Evolutionary conservation across 2,113 vertebrate genomes (phyloP).

Genomic region (Oreochromis spilurus): DNA sequence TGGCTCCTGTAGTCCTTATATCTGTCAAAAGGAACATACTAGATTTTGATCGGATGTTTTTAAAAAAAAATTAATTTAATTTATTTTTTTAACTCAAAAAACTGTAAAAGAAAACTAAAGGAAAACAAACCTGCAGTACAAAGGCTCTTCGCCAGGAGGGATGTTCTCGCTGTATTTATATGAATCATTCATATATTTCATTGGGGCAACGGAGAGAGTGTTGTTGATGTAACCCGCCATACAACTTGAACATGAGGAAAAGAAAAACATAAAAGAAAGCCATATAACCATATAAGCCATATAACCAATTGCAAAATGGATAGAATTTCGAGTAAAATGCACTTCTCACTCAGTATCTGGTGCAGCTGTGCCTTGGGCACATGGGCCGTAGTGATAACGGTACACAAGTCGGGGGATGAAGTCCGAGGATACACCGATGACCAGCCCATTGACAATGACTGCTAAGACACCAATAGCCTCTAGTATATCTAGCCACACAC

Average conservation of each 20-base stretch:
- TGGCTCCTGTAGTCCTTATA: conserved; percentile 85
- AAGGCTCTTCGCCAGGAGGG: background rate
- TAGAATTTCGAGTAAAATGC: background rate
- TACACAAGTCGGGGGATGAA: conserved; percentile 91
- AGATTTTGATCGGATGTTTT: background rate
- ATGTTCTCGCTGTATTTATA: conserved; percentile 57
- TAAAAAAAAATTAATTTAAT: background rate
- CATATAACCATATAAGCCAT: background rate
- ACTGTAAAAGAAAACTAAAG: background rate
- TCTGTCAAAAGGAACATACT: conserved; percentile 58
- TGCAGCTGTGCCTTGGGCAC: conserved; percentile 40
- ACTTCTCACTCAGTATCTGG: conserved; percentile 38
- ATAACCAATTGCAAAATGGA: background rate
- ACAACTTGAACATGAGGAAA: conserved; percentile 72
- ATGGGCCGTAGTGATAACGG: conserved; percentile 83
- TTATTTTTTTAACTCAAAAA: background rate
- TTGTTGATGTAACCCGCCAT: conserved; percentile 84
- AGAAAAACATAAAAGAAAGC: background rate
- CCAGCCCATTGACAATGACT: conserved; percentile 89
- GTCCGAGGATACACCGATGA: conserved; percentile 90
- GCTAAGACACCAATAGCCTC: conserved; percentile 88
- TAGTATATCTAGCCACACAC: conserved; percentile 86
- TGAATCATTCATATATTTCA: conserved; percentile 50
- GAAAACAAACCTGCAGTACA: conserved; percentile 80
- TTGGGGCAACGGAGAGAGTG: conserved; percentile 79